Percentiles rank a stretch among this genome's conserved stretches.
Conservation (phyloP, 2,113 vertebrate species). For the Zosterops lateralis region DNA sequence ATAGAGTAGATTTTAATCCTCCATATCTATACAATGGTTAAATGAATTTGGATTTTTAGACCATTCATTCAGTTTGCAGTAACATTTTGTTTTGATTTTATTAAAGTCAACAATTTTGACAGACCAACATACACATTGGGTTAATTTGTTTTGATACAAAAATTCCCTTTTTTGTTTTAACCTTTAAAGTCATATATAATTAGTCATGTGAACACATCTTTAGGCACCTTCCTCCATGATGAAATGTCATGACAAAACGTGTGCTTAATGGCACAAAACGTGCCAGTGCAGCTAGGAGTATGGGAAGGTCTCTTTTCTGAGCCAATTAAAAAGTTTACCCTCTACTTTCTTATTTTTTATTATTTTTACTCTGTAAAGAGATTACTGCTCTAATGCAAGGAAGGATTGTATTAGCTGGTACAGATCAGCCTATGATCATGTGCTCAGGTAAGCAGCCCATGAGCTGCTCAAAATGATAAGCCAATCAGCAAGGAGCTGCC, state of each 20-base stretch:
- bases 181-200: neutral
- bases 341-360: neutral
- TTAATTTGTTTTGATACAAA: neutral
- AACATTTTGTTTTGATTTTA: neutral
- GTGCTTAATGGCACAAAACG: neutral
- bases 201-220: neutral
- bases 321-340: neutral
- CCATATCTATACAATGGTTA: neutral
- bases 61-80: neutral
- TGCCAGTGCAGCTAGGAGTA: neutral
- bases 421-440: conserved; percentile 29
- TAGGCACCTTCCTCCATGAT: neutral
- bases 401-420: conserved; percentile 25
- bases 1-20: neutral
- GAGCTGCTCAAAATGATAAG: conserved; percentile 19
- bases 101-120: neutral
- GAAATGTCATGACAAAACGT: rapidly evolving
- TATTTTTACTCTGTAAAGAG: neutral
- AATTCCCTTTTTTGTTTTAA: neutral
- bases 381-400: conserved; percentile 22
- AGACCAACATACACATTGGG: neutral
- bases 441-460: conserved; percentile 55
- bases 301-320: neutral
- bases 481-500: conserved; percentile 69
- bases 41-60: neutral